Conservation (phyloP, 1,140 invertebrate species). For the Orussus abietinus region DNA sequence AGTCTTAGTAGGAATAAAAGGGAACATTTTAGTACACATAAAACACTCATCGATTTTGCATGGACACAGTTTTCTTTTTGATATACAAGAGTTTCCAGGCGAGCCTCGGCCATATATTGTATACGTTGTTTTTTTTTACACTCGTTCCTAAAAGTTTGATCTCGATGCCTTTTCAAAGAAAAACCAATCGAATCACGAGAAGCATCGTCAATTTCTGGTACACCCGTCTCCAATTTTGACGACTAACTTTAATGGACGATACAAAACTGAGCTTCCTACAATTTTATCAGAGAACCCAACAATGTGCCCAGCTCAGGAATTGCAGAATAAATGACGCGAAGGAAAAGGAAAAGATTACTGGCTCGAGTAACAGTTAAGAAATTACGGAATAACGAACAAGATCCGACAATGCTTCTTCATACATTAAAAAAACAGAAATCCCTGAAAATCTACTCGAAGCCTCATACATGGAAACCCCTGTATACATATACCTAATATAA, state of each 20-base stretch:
- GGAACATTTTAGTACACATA: conserved; percentile 37
- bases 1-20: conserved; percentile 35
- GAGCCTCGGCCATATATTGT: conserved; percentile 12
- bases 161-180: neutral
- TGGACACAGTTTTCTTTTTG: conserved; percentile 27
- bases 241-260: too few relatives aligned
- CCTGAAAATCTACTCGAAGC: too few relatives aligned
- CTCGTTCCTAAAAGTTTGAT: too few relatives aligned
- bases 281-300: too few relatives aligned
- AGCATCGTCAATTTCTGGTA: conserved; percentile 5
- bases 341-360: neutral
- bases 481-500: conserved; percentile 1
- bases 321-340: too few relatives aligned
- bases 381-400: too few relatives aligned
- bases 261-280: too few relatives aligned
- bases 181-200: neutral
- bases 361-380: neutral
- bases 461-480: conserved; percentile 1
- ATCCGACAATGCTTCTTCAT: too few relatives aligned
- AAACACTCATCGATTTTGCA: conserved; percentile 34
- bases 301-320: too few relatives aligned
- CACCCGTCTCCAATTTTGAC: conserved; percentile 9
- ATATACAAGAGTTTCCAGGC: conserved; percentile 29
- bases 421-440: too few relatives aligned
- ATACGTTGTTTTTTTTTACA: conserved; percentile 4